These are phyloP conservation scores for Fragum whitleyi DNA, from an alignment of 2,888 invertebrate species.

Conservation along the genomic window DNA sequence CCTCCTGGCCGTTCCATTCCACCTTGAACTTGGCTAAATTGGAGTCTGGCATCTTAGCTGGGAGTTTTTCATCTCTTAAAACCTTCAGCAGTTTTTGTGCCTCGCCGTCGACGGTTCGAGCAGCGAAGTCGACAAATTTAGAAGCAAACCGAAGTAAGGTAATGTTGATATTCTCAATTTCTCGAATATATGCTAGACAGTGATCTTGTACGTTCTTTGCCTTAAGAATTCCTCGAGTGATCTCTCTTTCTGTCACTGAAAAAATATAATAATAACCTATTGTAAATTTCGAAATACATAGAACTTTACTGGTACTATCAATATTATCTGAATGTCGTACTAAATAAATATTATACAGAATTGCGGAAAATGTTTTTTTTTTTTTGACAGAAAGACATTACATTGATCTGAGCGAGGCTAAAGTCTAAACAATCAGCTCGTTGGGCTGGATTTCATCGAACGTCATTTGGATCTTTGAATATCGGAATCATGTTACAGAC, in stretches of 20 bases:
- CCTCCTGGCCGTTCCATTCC: constrained; percentile 97
- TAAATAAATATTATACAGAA: too few relatives aligned
- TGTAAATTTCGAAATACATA: too few relatives aligned
- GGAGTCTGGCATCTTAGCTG: constrained; percentile 85
- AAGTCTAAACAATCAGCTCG: too few relatives aligned
- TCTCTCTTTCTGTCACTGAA: constrained; percentile 98
- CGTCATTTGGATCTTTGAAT: too few relatives aligned
- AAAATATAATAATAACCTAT: constrained; percentile 21
- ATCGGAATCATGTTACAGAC: too few relatives aligned
- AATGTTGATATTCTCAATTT: constrained; percentile 98
- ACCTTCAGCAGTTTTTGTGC: constrained; percentile 95
- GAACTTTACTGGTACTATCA: too few relatives aligned
- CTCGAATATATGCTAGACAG: constrained; percentile 95
- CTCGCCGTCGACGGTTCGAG: constrained; percentile 92
- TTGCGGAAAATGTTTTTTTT: too few relatives aligned
- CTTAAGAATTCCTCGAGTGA: constrained; percentile 96
- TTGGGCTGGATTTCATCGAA: too few relatives aligned
- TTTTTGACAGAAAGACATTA: too few relatives aligned
- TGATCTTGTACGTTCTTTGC: constrained; percentile 98
- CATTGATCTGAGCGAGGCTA: too few relatives aligned
- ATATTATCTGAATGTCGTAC: too few relatives aligned
- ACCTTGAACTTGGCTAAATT: constrained; percentile 88
- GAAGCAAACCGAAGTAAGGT: constrained; percentile 93
- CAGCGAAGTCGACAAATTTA: constrained; percentile 96
- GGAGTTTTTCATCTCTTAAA: constrained; percentile 94